Evolutionary conservation across 2,113 vertebrate genomes (phyloP).

Genomic region (Anser brachyrhynchus): DNA sequence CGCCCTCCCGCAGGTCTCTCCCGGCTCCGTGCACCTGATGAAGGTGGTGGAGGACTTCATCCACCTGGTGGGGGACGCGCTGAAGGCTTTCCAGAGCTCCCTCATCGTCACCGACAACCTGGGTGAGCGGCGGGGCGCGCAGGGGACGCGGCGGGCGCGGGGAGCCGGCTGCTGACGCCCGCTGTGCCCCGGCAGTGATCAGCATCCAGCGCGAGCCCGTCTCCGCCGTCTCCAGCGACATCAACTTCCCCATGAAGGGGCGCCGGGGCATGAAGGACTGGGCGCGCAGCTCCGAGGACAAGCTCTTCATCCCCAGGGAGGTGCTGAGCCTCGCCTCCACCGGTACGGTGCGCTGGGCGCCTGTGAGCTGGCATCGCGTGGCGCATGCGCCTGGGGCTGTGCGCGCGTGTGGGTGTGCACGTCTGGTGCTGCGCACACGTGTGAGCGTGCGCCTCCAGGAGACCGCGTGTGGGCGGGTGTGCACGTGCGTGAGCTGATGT

Average conservation of each 20-base stretch:
- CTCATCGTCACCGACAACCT: constrained; percentile 95
- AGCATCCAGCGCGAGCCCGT: constrained; percentile 96
- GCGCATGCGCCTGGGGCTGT: fast-evolving
- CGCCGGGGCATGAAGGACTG: constrained; percentile 98
- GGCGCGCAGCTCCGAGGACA: constrained; percentile 95
- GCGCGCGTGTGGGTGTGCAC: fast-evolving
- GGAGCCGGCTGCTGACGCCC: neutral
- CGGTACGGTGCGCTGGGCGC: constrained; percentile 59
- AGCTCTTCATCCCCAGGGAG: constrained; percentile 96
- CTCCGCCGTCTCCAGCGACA: constrained; percentile 95
- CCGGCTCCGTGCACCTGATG: constrained; percentile 92
- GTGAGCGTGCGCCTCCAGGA: neutral
- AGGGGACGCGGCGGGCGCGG: fast-evolving
- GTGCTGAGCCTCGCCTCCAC: constrained; percentile 89
- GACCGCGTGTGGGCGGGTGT: too few relatives aligned
- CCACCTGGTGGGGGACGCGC: constrained; percentile 89
- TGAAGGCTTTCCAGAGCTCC: constrained; percentile 96
- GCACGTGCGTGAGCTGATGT: too few relatives aligned
- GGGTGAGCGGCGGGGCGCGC: constrained; percentile 71
- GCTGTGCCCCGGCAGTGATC: constrained; percentile 81
- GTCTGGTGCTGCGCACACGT: too few relatives aligned
- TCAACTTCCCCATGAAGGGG: constrained; percentile 97
- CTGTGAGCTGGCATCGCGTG: neutral
- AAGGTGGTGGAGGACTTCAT: constrained; percentile 98
- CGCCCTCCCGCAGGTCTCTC: constrained; percentile 81